A percentile compares a stretch with the other conserved stretches of the same genome.
Evolutionary conservation across 2,888 invertebrate genomes (phyloP).

Genomic region (Artemia sp.): DNA sequence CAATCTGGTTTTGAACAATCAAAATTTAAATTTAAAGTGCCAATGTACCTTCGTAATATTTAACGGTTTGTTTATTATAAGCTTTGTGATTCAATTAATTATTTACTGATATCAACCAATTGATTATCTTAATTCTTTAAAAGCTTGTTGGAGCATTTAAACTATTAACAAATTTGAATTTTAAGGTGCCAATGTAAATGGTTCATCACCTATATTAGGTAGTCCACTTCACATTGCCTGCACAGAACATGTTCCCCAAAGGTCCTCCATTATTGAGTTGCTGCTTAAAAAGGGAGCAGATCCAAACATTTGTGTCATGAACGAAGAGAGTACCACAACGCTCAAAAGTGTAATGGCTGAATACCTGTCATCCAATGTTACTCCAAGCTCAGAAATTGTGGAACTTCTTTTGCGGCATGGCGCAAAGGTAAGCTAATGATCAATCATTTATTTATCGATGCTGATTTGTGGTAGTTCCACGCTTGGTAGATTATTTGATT

Average conservation of each 20-base stretch:
- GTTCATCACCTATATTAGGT: conserved; percentile 60
- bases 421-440: conserved; percentile 42
- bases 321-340: conserved; percentile 49
- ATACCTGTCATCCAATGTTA: conserved; percentile 57
- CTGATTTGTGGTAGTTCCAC: too few relatives aligned
- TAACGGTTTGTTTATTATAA: too few relatives aligned
- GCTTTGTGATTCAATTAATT: too few relatives aligned
- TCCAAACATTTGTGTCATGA: conserved; percentile 54
- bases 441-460: too few relatives aligned
- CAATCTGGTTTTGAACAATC: too few relatives aligned
- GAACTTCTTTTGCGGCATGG: conserved; percentile 53
- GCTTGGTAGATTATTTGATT: too few relatives aligned
- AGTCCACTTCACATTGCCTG: conserved; percentile 65
- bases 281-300: conserved; percentile 52
- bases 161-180: conserved; percentile 19
- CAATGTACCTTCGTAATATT: too few relatives aligned
- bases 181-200: conserved; percentile 57
- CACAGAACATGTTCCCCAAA: conserved; percentile 55
- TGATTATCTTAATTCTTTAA: too few relatives aligned
- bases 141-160: too few relatives aligned
- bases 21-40: too few relatives aligned
- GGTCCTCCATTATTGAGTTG: conserved; percentile 40
- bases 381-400: conserved; percentile 48
- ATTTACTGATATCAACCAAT: too few relatives aligned
- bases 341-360: conserved; percentile 63